phyloP scores from a whole-genome alignment of 1,140 invertebrate species.

The Atta texana region DNA sequence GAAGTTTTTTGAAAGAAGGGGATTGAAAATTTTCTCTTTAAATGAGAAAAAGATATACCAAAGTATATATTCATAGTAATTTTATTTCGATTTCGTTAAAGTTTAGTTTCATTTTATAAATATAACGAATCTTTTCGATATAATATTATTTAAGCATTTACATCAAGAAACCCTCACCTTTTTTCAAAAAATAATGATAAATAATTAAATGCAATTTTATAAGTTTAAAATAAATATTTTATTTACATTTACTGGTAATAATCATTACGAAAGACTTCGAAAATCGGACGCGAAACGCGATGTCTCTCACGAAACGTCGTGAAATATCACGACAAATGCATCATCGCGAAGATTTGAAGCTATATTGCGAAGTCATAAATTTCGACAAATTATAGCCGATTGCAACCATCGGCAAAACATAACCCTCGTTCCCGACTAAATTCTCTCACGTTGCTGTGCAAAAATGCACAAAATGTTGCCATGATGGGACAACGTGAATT shows the following conservation, averaged over 20 bases:
- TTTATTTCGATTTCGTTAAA: background rate
- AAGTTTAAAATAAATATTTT: background rate
- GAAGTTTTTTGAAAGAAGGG: background rate
- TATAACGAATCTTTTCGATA: background rate
- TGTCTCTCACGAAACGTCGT: background rate
- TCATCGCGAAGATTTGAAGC: constrained; percentile 6
- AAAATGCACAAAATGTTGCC: background rate
- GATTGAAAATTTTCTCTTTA: background rate
- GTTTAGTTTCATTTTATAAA: background rate
- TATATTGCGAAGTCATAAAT: constrained; percentile 8
- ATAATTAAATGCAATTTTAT: background rate
- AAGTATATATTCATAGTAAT: background rate
- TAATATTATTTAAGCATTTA: background rate
- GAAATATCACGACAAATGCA: constrained; percentile 41
- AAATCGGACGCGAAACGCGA: background rate
- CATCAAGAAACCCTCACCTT: background rate
- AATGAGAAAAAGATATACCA: background rate
- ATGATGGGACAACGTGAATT: constrained; percentile 21
- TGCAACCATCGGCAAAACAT: background rate
- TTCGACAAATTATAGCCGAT: constrained; percentile 32
- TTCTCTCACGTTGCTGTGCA: constrained; percentile 18
- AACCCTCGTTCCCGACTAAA: background rate
- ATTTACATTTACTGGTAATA: background rate
- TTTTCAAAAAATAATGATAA: background rate
- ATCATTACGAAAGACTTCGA: background rate